Evolutionary conservation across 2,113 vertebrate genomes (phyloP), one percentile per base, ranked within the genome.

Genomic region (Sula dactylatra): DNA sequence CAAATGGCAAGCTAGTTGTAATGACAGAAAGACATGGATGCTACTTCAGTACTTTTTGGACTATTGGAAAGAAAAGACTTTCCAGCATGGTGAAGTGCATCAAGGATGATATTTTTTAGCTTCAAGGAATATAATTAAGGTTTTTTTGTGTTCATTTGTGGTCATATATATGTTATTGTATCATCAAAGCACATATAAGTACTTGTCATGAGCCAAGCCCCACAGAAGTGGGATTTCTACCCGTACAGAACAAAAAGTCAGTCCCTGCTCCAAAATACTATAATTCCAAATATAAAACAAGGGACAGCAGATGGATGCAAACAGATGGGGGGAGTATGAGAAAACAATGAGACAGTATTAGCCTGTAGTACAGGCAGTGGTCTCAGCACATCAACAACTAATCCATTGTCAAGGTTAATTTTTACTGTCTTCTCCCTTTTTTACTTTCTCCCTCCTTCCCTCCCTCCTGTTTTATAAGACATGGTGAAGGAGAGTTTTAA

Each of bases 301-400:
- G 93, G 81, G 79, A 94, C 81, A 96, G 92, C 96, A 97, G 96
- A 97, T 97, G 96, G 96, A 96, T 94, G 96, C 90, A 97, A 94
- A 96, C 96, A 97, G 96, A 97, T 97, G 96, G 96, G 96, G 70
- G 92, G 90, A 95, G 94, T 94, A 88, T 85, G 94, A 95, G 93
- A 94, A 97, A 96, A 97, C 96, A 96, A 96, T 96, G 94, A 94
- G 90, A 70, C 93, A 80, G 74, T 97, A 96, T 94, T 95, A 96
- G 92, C 58, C 74, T 94, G 71, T 96, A 93, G 87, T 95, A 96
- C 87, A 96, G 84, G 66, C 95, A 95, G 87, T 95, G 96, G 96
- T 95, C 92, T 96, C 87, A 94, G 85, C 85, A 65, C 85, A 96
- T 93, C 93, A 96, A 94, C 93, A 93, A 54, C 87, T 85, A 88